Evolutionary conservation across 2,113 vertebrate genomes (phyloP), one percentile per base, ranked within the genome.

Genomic region (Pycnonotus jocosus): DNA sequence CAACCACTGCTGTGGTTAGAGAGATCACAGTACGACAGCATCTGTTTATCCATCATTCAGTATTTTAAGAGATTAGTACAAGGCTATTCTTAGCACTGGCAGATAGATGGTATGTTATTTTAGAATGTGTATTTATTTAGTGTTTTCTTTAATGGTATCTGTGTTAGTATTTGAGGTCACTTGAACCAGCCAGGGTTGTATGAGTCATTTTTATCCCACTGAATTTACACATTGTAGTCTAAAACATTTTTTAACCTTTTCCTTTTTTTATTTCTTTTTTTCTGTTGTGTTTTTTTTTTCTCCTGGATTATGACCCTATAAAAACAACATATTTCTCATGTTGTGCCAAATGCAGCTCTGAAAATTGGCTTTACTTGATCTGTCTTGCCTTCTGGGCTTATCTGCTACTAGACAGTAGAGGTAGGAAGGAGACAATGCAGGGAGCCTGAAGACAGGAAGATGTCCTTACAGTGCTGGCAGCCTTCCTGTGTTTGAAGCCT

Each of bases 11-110:
- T 65, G 17, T 1, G 2, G 24, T 65, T 57, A 65, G 56, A 85
- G 62, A 44, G n/a, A 79, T 90, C 45, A 28, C 61, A 76, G 81
- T 77, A n/a, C 14, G 23, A 21, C 69, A 84, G 65, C 70, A 58
- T 94, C 92, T 93, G 78, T 86, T 93, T 88, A 92, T 72, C 80
- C 66, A 80, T 95, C 40, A 30, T 69, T 91, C 68, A 77, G 64
- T 93, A 53, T 73, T 93, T 91, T 65, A 95, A 73, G 57, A 81
- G 85, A 90, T 95, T 92, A 95, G 83, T 81, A 37, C 2, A 1
- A 72, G n/a, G 62, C 62, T 93, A 64, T 91, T 95, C 78, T 95
- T 88, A 96, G 72, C 57, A 48, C 69, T 71, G 65, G 38, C 76
- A 71, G 56, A 74, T 90, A 88, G 72, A 90, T 84, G 57, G 48